Evolutionary conservation across 2,888 invertebrate genomes (phyloP).

Genomic region (Nycteola revayana): DNA sequence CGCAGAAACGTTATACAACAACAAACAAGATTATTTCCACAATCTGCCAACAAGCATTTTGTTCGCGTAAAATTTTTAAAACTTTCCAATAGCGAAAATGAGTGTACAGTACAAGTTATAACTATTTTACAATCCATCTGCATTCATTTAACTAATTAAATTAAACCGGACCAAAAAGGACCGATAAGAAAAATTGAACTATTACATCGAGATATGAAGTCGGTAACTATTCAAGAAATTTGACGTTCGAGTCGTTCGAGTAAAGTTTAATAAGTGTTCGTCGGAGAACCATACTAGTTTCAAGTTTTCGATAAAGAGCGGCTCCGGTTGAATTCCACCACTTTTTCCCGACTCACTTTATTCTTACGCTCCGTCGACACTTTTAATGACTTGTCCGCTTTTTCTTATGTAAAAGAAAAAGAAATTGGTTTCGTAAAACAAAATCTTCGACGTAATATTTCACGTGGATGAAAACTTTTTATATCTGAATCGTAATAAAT

Average conservation of each 20-base stretch:
- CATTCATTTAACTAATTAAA: conserved; percentile 28
- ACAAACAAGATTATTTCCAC: too few species aligned
- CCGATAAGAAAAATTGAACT: conserved; percentile 23
- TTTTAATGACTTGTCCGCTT: conserved; percentile 78
- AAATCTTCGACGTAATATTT: conserved; percentile 27
- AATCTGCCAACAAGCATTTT: too few species aligned
- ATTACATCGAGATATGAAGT: conserved; percentile 32
- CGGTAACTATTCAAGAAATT: conserved; percentile 50
- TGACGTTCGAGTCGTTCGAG: conserved; percentile 56
- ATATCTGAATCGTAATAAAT: conserved; percentile 12
- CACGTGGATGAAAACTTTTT: conserved; percentile 21
- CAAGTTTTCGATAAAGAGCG: conserved; percentile 66
- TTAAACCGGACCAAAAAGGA: conserved; percentile 15
- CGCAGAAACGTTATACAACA: too few species aligned
- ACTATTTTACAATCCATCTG: conserved; percentile 8
- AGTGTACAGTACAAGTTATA: conserved; percentile 1
- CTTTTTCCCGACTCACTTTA: conserved; percentile 57
- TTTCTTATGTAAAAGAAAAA: conserved; percentile 50
- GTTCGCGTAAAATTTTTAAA: not conserved
- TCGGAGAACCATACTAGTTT: conserved; percentile 61
- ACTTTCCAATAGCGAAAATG: conserved; percentile 6
- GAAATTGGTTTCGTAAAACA: conserved; percentile 42
- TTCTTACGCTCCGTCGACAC: conserved; percentile 69
- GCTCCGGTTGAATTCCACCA: conserved; percentile 61
- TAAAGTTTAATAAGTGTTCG: conserved; percentile 69